These are phyloP conservation scores for Pterostichus niger DNA, from an alignment of 2,888 invertebrate genomes.

Conservation along the genomic window DNA sequence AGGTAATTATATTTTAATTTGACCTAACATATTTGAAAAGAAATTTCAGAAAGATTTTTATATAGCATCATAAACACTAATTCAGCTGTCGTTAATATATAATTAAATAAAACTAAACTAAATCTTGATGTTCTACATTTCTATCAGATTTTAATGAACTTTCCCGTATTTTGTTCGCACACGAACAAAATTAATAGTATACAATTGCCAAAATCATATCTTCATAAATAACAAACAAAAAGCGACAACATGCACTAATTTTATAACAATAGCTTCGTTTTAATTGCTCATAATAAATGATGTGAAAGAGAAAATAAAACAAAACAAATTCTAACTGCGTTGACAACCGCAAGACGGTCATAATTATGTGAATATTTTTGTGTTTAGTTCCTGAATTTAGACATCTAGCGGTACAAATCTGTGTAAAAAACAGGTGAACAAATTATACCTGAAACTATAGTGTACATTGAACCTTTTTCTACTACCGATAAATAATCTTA, in stretches of 20 bases:
- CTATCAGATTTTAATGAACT: constrained; percentile 20
- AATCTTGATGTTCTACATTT: constrained; percentile 4
- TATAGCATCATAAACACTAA: background rate
- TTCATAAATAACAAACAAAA: constrained; percentile 49
- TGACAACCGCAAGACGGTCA: constrained; percentile 11
- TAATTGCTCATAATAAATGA: constrained; percentile 36
- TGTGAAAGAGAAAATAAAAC: constrained; percentile 47
- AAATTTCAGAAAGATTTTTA: background rate
- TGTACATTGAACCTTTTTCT: background rate
- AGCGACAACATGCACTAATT: constrained; percentile 22
- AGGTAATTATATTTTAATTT: too few relatives aligned
- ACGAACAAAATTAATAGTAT: constrained; percentile 10
- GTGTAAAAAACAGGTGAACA: background rate
- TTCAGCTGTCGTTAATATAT: constrained; percentile 13
- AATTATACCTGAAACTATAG: background rate
- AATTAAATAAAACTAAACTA: constrained; percentile 28
- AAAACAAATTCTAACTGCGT: constrained; percentile 41
- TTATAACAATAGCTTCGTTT: constrained; percentile 47
- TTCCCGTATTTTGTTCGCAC: constrained; percentile 10
- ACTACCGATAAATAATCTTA: too few relatives aligned
- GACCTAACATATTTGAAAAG: background rate
- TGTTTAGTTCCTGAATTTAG: background rate
- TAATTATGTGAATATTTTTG: constrained; percentile 1
- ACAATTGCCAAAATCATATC: background rate
- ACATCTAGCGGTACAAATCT: constrained; percentile 20